Base-by-base conservation (phyloP, 2,113 vertebrate species). In the Machaerirhynchus nigripectus region DNA sequence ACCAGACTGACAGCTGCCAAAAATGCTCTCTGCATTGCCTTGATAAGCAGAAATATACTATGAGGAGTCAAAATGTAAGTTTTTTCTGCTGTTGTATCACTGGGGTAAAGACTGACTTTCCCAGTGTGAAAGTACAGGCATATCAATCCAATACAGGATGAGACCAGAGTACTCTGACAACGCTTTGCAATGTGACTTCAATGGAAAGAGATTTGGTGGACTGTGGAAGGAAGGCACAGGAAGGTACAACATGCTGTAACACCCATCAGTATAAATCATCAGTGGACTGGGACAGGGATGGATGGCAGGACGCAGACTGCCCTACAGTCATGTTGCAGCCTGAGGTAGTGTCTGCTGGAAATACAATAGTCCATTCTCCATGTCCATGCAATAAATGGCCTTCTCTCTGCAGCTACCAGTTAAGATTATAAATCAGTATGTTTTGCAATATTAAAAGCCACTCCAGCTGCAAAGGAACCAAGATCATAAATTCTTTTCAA, bases 401-500 rank as follows among this genome's bases (percentile, higher is more conserved):
- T 78, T 50, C 40, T 76, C 79, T 86, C 83, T 64, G 27, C 73
- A 91, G 71, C 89, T 53, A 95, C 67, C 63, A 88, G 67, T 82
- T 70, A 49, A 50, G 83, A 88, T 74, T 94, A 88, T 93, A 96
- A 93, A 95, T 94, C 90, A 85, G 83, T 40, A 88, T 77, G 68
- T 88, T 95, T 81, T 90, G 85, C 83, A 91, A 88, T 83, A 90
- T 71, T 93, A 94, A 92, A 91, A 95, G 84, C 64, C 56, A 85
- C 64, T 77, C 52, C 82, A 90, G 90, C 79, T 92, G 93, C 89
- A 94, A 84, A 95, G 49, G 60, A 95, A 95, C 81, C 46, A 68
- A 93, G 85, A 90, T 28, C 71, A 88, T 93, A 95, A 95, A 93
- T 88, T 93, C 44, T 91, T 88, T 86, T 86, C 92, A 96, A 10